These are phyloP conservation scores for Neolamprologus falcicula DNA, from an alignment of 2,113 vertebrate species.

Conservation along the genomic window DNA sequence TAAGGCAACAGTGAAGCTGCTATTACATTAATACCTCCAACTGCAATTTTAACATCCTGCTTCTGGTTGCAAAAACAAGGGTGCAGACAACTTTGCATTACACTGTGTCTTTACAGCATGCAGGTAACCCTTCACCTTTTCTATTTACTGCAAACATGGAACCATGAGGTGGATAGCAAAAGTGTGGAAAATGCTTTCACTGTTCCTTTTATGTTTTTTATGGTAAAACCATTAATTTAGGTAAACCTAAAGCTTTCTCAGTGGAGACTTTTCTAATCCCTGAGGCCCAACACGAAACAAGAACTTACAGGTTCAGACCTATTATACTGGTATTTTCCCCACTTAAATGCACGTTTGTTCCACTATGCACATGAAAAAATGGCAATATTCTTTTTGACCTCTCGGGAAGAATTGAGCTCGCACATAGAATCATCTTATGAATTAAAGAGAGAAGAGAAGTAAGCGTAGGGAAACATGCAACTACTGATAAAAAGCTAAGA, in stretches of 20 bases:
- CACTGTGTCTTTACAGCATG: background rate
- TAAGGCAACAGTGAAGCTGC: background rate
- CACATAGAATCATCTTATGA: background rate
- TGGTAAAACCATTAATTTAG: background rate
- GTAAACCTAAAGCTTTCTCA: background rate
- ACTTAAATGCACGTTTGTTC: slow-evolving; percentile 1
- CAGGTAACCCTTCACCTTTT: background rate
- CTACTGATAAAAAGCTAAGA: background rate
- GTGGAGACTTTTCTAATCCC: background rate
- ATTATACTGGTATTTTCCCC: slow-evolving; percentile 35
- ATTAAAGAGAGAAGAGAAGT: background rate
- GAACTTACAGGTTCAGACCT: slow-evolving; percentile 39
- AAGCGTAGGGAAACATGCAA: background rate
- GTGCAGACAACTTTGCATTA: background rate
- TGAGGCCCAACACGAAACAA: slow-evolving; percentile 21
- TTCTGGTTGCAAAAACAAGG: background rate
- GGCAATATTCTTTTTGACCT: slow-evolving; percentile 16
- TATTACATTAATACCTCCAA: background rate
- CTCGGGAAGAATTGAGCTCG: background rate
- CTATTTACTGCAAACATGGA: background rate
- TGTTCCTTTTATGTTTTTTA: background rate
- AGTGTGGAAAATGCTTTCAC: background rate
- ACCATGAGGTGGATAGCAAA: background rate
- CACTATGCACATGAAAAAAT: slow-evolving; percentile 10
- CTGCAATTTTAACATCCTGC: background rate